These are phyloP conservation scores for Schizaphis graminum DNA, from an alignment of 2,888 invertebrate species.

Conservation along the genomic window DNA sequence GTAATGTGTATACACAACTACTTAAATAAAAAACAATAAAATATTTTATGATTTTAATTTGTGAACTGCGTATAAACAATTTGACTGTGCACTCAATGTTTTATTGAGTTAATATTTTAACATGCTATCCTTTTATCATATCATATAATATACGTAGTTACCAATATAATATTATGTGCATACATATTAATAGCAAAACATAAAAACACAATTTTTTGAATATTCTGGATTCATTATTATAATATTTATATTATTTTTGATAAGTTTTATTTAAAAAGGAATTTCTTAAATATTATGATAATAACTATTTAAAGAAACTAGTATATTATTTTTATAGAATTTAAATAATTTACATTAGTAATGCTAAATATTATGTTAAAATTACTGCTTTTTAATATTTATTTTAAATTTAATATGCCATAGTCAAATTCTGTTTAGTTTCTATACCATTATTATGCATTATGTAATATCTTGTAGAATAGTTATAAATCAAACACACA, in stretches of 20 bases:
- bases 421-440: background rate
- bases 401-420: background rate
- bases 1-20: background rate
- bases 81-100: background rate
- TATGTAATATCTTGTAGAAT: background rate
- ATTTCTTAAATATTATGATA: background rate
- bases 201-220: background rate
- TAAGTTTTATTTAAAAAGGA: background rate
- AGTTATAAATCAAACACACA: background rate
- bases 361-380: background rate
- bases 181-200: background rate
- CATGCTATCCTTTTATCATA: background rate
- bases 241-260: background rate
- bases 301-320: background rate
- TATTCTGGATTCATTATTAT: background rate
- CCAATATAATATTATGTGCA: background rate
- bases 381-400: no score
- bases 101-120: no score
- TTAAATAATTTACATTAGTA: background rate
- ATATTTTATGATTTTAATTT: background rate
- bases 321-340: no score
- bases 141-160: background rate
- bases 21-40: background rate
- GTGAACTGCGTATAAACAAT: background rate
- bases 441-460: background rate